Evolutionary conservation across 2,888 invertebrate species (phyloP), one percentile per base, ranked within the genome.

Genomic region (Platypus cylindrus): DNA sequence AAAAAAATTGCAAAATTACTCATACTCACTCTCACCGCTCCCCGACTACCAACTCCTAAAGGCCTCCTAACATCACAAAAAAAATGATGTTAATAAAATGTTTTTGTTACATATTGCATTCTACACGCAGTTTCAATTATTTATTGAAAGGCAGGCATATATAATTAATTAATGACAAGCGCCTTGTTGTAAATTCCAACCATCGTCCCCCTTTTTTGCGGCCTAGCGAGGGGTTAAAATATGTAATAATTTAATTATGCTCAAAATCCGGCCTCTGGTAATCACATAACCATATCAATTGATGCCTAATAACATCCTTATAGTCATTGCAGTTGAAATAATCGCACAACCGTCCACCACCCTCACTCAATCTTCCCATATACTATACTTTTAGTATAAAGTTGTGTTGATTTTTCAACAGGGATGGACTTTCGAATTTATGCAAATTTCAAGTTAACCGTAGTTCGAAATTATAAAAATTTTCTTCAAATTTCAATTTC

Each of bases 251-350:
- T 49, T 51, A 52, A 54, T 54, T 54, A 54, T 46, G 41, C 35
- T 43, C 47, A 45, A 45, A 45, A 52, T 52, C 52, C 51, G 50
- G 51, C 46, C 46, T 44, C 46, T 51, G 46, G 47, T 59, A 60
- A 60, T 60, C 53, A 57, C 58, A 60, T 60, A 59, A 59, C 58
- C 58, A 54, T 60, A 60, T 60, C 60, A 60, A 60, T 59, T 58
- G 59, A 58, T 58, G 60, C 57, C 57, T 60, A 60, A 60, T 60
- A 59, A 60, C 55, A 58, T 56, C 55, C 54, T 53, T 48, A n/a
- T n/a, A 44, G 44, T 40, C 45, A 37, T 49, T 50, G 47, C 48
- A 46, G 45, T 45, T 38, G 37, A 48, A 47, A 51, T 56, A 58
- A 58, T 58, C 53, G n/a, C n/a, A n/a, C n/a, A n/a, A n/a, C n/a